Evolutionary conservation across 2,888 invertebrate genomes (phyloP), one percentile per base, ranked within the genome.

Genomic region (Lutraria lutraria): DNA sequence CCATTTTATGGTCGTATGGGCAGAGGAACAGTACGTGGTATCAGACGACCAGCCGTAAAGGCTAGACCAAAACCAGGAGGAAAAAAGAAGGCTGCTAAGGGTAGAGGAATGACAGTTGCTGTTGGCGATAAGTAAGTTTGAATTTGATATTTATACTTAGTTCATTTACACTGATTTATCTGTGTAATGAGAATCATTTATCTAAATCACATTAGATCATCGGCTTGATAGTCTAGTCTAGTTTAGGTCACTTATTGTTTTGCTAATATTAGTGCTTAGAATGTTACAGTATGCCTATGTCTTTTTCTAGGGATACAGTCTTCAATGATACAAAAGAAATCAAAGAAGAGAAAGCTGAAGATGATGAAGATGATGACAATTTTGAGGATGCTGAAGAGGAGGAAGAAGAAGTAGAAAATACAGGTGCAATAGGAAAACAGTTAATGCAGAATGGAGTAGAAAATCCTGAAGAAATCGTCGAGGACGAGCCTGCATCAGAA

Each of bases 21-120:
- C 0, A 86, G 93, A 83, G 93, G 92, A 31, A 90, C 90, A 85
- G 93, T 93, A 8, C 88, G 94, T 56, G 93, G 93, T 43, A 91
- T 93, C 0, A 92, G 94, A 76, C 89, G 94, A 52, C 95, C 95
- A 19, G 92, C 91, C n/a, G 93, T 94, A 34, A 90, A 93, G 81
- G 93, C 93, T 25, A 91, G 94, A 53, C 94, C 94, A 15, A 92
- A 94, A 83, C 91, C 91, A 4, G 81, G 89, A 25, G 89, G 85
- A 13, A 95, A 94, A 84, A 87, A 92, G n/a, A 89, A 89, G 16
- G 52, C 86, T 25, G 81, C 85, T 19, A 91, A 89, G 52, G 95
- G 95, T 25, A 90, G 95, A 43, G 95, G 95, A 25, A 93, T 93
- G 81, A 95, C 95, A 54, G 93, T 95, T 12, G 95, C 94, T 83